These are phyloP conservation scores for Myrmophylax atrothorax DNA, from an alignment of 2,113 vertebrate species.

Conservation along the genomic window DNA sequence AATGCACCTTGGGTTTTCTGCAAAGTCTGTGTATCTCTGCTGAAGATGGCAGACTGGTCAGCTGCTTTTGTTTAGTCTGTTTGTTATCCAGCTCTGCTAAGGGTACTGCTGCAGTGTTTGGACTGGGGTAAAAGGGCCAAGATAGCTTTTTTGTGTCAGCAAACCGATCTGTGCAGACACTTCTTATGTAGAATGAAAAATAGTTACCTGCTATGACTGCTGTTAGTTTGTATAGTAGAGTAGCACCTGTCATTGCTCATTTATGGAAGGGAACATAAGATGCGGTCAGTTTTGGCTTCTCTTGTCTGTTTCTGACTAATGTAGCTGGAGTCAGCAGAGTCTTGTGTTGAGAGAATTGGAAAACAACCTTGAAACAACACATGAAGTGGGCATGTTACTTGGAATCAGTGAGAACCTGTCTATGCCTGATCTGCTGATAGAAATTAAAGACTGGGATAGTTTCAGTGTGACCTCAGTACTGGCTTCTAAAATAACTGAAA, in stretches of 20 bases:
- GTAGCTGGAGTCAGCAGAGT: neutral
- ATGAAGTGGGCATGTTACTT: neutral
- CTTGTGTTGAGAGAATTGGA: neutral
- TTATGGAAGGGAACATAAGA: neutral
- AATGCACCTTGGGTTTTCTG: neutral
- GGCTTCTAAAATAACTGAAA: neutral
- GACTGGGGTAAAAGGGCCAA: neutral
- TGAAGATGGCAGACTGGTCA: neutral
- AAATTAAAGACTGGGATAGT: neutral
- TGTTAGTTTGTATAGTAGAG: neutral
- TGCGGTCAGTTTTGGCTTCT: neutral
- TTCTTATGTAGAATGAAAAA: neutral
- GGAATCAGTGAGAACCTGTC: neutral
- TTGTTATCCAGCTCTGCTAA: neutral
- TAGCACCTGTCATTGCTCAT: neutral
- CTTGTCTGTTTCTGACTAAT: neutral
- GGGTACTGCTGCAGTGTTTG: neutral
- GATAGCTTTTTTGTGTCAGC: neutral
- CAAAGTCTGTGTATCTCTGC: neutral
- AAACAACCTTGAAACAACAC: neutral
- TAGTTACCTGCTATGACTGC: neutral
- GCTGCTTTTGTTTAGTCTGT: slow-evolving; percentile 45
- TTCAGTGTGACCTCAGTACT: neutral
- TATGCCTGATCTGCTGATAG: neutral
- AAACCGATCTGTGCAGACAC: neutral